Percentiles rank a stretch among this genome's conserved stretches.
phyloP scores from a whole-genome alignment of 2,113 vertebrate species.

The Cyanistes caeruleus region DNA sequence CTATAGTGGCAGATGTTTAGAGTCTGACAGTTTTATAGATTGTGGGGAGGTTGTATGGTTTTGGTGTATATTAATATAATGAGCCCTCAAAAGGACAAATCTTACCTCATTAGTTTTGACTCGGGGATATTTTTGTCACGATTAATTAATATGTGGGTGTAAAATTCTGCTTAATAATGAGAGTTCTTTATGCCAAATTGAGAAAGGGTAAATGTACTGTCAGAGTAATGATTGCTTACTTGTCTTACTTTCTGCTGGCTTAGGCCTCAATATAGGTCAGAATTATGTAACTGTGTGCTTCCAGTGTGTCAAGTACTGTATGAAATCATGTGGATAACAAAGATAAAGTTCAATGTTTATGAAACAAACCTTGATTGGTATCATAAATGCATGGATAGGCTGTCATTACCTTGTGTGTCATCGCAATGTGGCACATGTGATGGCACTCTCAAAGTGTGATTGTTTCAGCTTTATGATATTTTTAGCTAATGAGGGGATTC shows the following conservation, averaged over 20 bases:
- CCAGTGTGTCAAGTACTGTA: neutral
- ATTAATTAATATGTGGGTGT: neutral
- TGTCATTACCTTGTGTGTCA: neutral
- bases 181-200: neutral
- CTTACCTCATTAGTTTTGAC: neutral
- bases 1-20: neutral
- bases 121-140: neutral
- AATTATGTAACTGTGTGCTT: neutral
- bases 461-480: neutral
- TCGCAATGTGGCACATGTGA: neutral
- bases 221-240: neutral
- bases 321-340: neutral
- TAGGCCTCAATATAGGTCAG: neutral
- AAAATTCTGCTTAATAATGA: neutral
- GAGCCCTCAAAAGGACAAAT: neutral
- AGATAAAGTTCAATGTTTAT: neutral
- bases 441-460: neutral
- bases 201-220: neutral
- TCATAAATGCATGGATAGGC: neutral
- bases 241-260: neutral
- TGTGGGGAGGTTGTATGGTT: rapidly evolving
- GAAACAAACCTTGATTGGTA: neutral
- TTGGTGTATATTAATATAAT: neutral
- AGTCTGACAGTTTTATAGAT: neutral
- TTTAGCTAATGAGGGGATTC: neutral